Conservation (phyloP, 2,113 vertebrate species). For the Echinops telfairi region DNA sequence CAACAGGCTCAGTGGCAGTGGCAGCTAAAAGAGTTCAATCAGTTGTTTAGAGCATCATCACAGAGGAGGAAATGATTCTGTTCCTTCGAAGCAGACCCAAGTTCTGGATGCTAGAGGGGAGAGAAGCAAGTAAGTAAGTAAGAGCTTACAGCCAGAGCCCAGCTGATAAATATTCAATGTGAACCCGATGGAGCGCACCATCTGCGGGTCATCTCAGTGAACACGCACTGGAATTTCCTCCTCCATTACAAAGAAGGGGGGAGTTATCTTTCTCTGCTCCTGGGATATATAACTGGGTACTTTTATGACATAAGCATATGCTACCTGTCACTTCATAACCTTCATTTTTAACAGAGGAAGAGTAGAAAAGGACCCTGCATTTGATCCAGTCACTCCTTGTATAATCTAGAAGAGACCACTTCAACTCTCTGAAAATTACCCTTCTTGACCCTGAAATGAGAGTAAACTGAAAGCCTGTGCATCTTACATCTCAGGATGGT, state of each 20-base stretch:
- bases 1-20: conserved; percentile 71
- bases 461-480: not conserved
- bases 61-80: conserved; percentile 56
- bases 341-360: conserved; percentile 38
- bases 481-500: not conserved
- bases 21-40: conserved; percentile 79
- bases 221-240: conserved; percentile 12
- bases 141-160: conserved; percentile 70
- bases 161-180: conserved; percentile 73
- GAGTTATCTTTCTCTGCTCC: conserved; percentile 24
- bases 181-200: conserved; percentile 54
- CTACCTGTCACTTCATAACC: conserved; percentile 11
- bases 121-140: conserved; percentile 61
- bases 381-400: conserved; percentile 45
- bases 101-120: conserved; percentile 64
- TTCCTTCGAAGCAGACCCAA: conserved; percentile 70
- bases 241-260: conserved; percentile 48
- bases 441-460: conserved; percentile 19
- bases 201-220: conserved; percentile 35
- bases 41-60: conserved; percentile 75
- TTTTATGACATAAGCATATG: conserved; percentile 28
- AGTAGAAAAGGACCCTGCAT: not conserved
- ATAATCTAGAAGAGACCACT: conserved; percentile 45
- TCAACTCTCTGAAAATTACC: conserved; percentile 11
- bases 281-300: not conserved